phyloP scores from a whole-genome alignment of 1,140 invertebrate species.

The Melipona quadrifasciata region DNA sequence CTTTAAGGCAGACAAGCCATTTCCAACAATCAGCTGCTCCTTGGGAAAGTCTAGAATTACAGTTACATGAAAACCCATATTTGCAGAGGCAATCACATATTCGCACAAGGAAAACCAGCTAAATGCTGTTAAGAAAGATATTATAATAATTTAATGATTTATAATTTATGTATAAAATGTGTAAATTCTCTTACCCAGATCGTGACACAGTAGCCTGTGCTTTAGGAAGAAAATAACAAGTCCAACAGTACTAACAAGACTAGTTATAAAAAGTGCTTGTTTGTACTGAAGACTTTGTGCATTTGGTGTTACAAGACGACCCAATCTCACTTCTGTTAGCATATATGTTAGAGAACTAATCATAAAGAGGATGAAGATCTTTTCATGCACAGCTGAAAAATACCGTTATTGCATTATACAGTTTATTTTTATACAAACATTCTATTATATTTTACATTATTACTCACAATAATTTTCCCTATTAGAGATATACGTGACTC shows the following conservation, averaged over 20 bases:
- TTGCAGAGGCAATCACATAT: conserved; percentile 93
- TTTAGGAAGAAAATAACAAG: conserved; percentile 93
- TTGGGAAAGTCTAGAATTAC: conserved; percentile 93
- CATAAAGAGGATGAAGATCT: conserved; percentile 97
- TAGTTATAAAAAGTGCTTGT: conserved; percentile 88
- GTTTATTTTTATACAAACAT: not conserved
- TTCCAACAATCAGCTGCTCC: conserved; percentile 89
- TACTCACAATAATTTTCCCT: conserved; percentile 96
- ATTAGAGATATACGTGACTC: conserved; percentile 96
- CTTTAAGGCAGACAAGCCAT: conserved; percentile 78
- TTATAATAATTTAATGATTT: conserved; percentile 29
- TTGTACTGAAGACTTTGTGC: conserved; percentile 86
- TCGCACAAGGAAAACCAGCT: conserved; percentile 96
- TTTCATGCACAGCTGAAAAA: conserved; percentile 93
- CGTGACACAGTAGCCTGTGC: conserved; percentile 93
- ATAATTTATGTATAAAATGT: conserved; percentile 26
- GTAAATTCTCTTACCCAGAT: conserved; percentile 87
- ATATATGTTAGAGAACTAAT: conserved; percentile 92
- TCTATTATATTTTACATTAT: not conserved
- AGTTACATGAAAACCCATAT: conserved; percentile 95
- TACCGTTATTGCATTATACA: conserved; percentile 23
- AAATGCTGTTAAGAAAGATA: conserved; percentile 87
- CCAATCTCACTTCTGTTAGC: conserved; percentile 85
- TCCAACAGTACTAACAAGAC: conserved; percentile 89
- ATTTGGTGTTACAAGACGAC: conserved; percentile 80